A percentile compares a stretch with the other conserved stretches of the same genome.
These are phyloP conservation scores for Linnaemya vulpina DNA, from an alignment of 2,888 invertebrate genomes.

Conservation along the genomic window DNA sequence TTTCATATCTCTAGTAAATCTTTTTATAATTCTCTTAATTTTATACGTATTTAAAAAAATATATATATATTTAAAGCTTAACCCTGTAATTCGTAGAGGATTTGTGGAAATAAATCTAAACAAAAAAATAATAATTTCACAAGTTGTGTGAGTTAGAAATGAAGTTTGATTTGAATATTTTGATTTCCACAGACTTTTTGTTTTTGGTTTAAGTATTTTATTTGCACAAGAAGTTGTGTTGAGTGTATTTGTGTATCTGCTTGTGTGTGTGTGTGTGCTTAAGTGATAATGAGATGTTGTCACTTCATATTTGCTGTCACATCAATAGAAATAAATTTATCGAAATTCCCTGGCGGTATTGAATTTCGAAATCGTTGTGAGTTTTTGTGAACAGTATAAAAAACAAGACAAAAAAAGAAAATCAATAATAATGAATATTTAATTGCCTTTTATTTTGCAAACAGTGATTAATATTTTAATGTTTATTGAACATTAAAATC, in stretches of 20 bases:
- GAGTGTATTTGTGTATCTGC: not conserved
- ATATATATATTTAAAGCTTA: not conserved
- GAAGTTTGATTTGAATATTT: slow-evolving; percentile 13
- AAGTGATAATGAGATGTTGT: slow-evolving; percentile 54
- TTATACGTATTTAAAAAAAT: not conserved
- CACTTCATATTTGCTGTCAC: slow-evolving; percentile 49
- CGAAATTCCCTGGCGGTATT: slow-evolving; percentile 3
- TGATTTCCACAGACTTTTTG: not conserved
- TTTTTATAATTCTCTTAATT: not conserved
- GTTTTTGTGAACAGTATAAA: not conserved
- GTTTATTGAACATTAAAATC: not conserved
- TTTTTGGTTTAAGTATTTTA: slow-evolving; percentile 26
- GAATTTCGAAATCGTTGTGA: not conserved
- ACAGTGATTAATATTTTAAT: not conserved
- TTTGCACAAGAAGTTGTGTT: slow-evolving; percentile 42
- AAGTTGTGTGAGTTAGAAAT: slow-evolving; percentile 37
- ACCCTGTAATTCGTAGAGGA: slow-evolving; percentile 13
- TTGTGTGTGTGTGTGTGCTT: not conserved
- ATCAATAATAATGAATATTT: not conserved
- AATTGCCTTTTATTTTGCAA: not conserved
- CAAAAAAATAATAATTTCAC: not conserved
- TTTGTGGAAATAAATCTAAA: not conserved
- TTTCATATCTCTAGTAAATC: not conserved
- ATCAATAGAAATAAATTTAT: slow-evolving; percentile 32
- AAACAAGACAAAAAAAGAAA: too few relatives aligned